phyloP scores from a whole-genome alignment of 2,888 invertebrate species.

The Tinea semifulvella region DNA sequence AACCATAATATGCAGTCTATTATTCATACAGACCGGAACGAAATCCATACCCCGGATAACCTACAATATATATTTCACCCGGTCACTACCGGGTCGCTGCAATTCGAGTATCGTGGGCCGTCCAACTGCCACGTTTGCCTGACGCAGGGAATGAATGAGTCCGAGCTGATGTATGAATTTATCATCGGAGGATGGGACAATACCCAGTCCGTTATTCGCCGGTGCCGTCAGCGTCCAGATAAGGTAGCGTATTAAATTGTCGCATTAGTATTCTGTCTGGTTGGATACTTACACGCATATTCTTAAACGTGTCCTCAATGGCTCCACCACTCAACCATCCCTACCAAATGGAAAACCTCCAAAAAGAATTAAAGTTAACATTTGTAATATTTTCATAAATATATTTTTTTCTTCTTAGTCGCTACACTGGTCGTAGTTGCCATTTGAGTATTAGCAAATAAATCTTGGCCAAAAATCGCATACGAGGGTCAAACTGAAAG shows the following conservation, averaged over 20 bases:
- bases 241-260: conserved; percentile 55
- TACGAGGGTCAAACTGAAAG: no score
- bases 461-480: no score
- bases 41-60: conserved; percentile 64
- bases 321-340: no score
- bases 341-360: no score
- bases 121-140: conserved; percentile 73
- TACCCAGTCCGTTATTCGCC: conserved; percentile 70
- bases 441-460: neutral
- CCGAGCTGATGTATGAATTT: conserved; percentile 72
- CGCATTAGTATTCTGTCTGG: conserved; percentile 14
- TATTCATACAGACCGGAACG: conserved; percentile 50
- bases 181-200: conserved; percentile 77
- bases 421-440: neutral
- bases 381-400: no score
- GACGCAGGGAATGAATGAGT: conserved; percentile 59
- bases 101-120: conserved; percentile 67
- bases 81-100: conserved; percentile 58
- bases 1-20: neutral
- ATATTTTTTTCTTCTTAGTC: neutral
- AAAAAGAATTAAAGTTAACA: no score
- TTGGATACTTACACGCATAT: conserved; percentile 1
- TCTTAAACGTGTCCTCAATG: no score
- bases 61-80: conserved; percentile 69
- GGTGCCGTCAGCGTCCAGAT: conserved; percentile 70